A percentile compares a stretch with the other conserved stretches of the same genome.
Evolutionary conservation across 2,888 invertebrate genomes (phyloP).

Genomic region (Eupeodes luniger): DNA sequence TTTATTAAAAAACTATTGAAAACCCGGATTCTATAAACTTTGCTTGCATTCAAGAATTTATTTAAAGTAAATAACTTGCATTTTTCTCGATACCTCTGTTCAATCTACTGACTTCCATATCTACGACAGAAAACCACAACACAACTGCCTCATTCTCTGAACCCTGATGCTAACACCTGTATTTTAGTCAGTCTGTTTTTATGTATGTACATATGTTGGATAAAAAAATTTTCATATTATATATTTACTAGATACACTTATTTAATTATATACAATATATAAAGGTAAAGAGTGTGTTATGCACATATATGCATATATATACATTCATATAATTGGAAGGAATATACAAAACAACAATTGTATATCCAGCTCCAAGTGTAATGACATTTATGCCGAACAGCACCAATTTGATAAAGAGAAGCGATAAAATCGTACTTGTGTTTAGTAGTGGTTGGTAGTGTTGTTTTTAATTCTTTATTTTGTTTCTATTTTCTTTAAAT

Average conservation of each 20-base stretch:
- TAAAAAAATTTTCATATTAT: slow-evolving; percentile 46
- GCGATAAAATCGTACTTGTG: slow-evolving; percentile 30
- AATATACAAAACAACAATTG: slow-evolving; percentile 43
- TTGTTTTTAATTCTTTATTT: background rate
- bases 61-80: background rate
- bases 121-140: slow-evolving; percentile 7
- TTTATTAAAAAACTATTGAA: too few relatives aligned
- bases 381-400: slow-evolving; percentile 60
- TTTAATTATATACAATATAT: slow-evolving; percentile 52
- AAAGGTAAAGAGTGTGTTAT: slow-evolving; percentile 52
- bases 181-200: background rate
- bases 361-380: slow-evolving; percentile 62
- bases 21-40: too few relatives aligned
- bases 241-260: slow-evolving; percentile 20
- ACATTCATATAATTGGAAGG: slow-evolving; percentile 21
- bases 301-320: slow-evolving; percentile 41
- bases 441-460: slow-evolving; percentile 29
- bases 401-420: slow-evolving; percentile 37
- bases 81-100: slow-evolving; percentile 13
- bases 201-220: background rate
- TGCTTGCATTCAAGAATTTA: too few relatives aligned
- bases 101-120: background rate
- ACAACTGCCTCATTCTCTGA: slow-evolving; percentile 15
- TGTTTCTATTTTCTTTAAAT: background rate
- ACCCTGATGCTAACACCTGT: slow-evolving; percentile 32